Percentiles rank a stretch among this genome's conserved stretches.
Conservation (phyloP, 2,888 invertebrate genomes). For the Caradrina clavipalpis region DNA sequence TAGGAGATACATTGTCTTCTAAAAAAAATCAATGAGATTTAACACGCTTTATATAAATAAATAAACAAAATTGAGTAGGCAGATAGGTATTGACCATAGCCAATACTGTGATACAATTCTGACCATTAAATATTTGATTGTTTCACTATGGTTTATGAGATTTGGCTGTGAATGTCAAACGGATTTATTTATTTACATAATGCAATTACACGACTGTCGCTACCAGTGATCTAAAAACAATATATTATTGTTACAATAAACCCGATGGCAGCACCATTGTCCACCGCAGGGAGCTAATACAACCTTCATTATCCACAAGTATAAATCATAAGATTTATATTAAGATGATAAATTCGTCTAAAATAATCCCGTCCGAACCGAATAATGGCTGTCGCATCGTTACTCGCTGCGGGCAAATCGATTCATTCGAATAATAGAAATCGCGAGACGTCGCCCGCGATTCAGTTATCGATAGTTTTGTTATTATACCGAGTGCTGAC, state of each 20-base stretch:
- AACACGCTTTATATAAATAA: too few species aligned
- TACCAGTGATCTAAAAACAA: slow-evolving; percentile 47
- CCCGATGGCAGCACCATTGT: slow-evolving; percentile 32
- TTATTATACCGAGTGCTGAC: slow-evolving; percentile 80
- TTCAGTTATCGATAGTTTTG: slow-evolving; percentile 82
- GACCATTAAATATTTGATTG: slow-evolving; percentile 19
- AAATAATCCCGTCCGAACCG: slow-evolving; percentile 66
- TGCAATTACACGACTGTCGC: slow-evolving; percentile 49
- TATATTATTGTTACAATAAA: slow-evolving; percentile 48
- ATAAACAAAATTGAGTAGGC: too few species aligned
- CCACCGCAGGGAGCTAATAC: slow-evolving; percentile 38
- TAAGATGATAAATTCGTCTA: slow-evolving; percentile 71
- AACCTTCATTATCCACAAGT: slow-evolving; percentile 49
- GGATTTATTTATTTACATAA: slow-evolving; percentile 51
- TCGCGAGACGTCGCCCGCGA: slow-evolving; percentile 75
- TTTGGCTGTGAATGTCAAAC: slow-evolving; percentile 39
- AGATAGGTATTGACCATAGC: not conserved
- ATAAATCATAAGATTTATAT: slow-evolving; percentile 64
- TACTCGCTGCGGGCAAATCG: slow-evolving; percentile 75
- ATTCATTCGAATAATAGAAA: slow-evolving; percentile 82
- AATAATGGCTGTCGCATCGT: slow-evolving; percentile 78
- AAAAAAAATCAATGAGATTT: too few species aligned
- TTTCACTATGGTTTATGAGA: slow-evolving; percentile 38
- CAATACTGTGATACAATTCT: not conserved
- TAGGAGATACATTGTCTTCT: too few species aligned